phyloP scores from a whole-genome alignment of 2,888 invertebrate genomes.

The Protophormia terraenovae region DNA sequence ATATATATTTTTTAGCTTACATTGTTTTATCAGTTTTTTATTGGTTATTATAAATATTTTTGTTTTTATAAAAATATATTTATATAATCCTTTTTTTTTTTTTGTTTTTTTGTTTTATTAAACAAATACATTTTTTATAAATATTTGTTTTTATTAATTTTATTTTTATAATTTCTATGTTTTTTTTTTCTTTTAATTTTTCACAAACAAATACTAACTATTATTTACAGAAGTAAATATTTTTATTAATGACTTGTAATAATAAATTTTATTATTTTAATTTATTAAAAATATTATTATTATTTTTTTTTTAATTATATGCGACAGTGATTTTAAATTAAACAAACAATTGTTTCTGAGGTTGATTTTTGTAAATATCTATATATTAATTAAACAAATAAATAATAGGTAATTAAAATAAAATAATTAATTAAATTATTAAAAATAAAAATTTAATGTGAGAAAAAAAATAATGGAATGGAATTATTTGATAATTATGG shows the following conservation, averaged over 20 bases:
- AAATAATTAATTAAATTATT: conserved; percentile 16
- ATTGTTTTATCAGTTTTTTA: too few species aligned
- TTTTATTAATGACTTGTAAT: conserved; percentile 28
- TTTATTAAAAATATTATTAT: conserved; percentile 20
- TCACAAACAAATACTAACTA: background rate
- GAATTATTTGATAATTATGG: too few species aligned
- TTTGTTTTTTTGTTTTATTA: too few species aligned
- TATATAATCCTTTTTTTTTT: background rate
- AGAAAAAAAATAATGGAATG: background rate
- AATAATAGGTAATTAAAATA: conserved; percentile 18
- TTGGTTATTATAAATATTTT: too few species aligned
- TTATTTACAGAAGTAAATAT: conserved; percentile 29
- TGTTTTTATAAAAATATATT: background rate
- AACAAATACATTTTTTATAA: conserved; percentile 37
- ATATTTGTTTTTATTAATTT: conserved; percentile 43
- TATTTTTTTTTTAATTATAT: conserved; percentile 28
- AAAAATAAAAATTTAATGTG: background rate
- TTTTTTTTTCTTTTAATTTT: background rate
- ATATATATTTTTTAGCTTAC: too few species aligned
- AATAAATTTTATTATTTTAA: conserved; percentile 12
- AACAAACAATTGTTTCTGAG: background rate
- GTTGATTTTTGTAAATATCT: background rate
- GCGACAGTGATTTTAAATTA: conserved; percentile 27
- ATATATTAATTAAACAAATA: conserved; percentile 25
- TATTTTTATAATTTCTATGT: background rate